A percentile compares a stretch with the other conserved stretches of the same genome.
Evolutionary conservation across 1,140 invertebrate genomes (phyloP).

Genomic region (Coboldia fuscipes): DNA sequence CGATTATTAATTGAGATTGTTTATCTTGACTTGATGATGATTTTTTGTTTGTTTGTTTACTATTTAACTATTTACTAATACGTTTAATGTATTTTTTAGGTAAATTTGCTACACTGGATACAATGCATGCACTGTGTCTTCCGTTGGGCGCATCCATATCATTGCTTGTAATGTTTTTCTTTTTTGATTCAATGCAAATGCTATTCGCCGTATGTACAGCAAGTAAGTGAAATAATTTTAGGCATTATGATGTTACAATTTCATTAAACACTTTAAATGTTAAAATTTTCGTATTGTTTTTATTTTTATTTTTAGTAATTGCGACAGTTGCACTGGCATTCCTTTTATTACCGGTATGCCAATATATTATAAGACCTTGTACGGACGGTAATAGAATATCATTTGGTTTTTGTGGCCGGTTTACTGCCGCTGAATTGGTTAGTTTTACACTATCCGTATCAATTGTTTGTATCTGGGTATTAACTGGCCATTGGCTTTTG

Average conservation of each 20-base stretch:
- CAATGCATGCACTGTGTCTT: conserved; percentile 90
- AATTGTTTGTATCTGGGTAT: conserved; percentile 90
- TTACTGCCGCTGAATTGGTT: conserved; percentile 81
- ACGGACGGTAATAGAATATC: conserved; percentile 75
- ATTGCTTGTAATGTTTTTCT: conserved; percentile 94
- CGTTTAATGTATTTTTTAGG: conserved; percentile 6
- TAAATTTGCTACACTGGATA: conserved; percentile 55
- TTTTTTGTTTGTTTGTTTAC: conserved; percentile 1
- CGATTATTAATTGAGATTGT: background rate
- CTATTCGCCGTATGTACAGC: conserved; percentile 94
- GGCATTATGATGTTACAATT: conserved; percentile 16
- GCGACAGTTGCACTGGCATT: conserved; percentile 91
- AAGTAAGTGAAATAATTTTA: conserved; percentile 38
- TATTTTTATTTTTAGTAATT: conserved; percentile 47
- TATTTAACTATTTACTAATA: background rate
- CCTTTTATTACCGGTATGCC: conserved; percentile 87
- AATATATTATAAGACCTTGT: conserved; percentile 79
- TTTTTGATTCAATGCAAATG: conserved; percentile 96
- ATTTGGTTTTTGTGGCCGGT: conserved; percentile 72
- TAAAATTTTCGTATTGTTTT: conserved; percentile 2
- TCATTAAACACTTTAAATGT: background rate
- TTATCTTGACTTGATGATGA: background rate
- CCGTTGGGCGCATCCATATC: conserved; percentile 90
- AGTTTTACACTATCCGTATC: conserved; percentile 80
- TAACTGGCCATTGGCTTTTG: conserved; percentile 91